A percentile compares a stretch with the other conserved stretches of the same genome.
phyloP scores from a whole-genome alignment of 1,140 invertebrate species.

The Bactericera cockerelli region DNA sequence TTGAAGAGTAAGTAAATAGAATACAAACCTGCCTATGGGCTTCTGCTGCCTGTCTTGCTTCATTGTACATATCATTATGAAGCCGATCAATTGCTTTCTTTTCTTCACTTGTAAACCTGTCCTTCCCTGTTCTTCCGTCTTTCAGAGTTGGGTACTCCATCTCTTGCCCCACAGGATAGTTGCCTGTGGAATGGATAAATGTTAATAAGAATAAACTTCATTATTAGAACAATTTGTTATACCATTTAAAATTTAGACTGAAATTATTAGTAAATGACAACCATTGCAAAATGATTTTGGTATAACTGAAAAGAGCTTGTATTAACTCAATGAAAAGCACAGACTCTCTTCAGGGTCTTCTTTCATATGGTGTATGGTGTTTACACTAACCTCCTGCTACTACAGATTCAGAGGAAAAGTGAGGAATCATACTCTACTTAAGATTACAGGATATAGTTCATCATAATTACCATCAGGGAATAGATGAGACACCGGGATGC shows the following conservation, averaged over 20 bases:
- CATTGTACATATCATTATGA: conserved; percentile 83
- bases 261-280: not conserved
- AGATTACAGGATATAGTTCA: too few species aligned
- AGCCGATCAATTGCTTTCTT: conserved; percentile 65
- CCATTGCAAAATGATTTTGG: not conserved
- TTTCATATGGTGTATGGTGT: too few species aligned
- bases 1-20: too few species aligned
- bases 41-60: conserved; percentile 89
- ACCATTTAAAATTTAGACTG: not conserved
- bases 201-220: conserved; percentile 7
- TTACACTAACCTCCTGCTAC: too few species aligned
- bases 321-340: too few species aligned
- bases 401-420: too few species aligned
- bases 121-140: conserved; percentile 69
- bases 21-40: conserved; percentile 73
- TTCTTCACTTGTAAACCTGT: conserved; percentile 80
- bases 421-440: too few species aligned
- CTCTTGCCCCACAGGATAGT: conserved; percentile 64
- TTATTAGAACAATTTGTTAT: conserved; percentile 10
- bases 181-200: conserved; percentile 35
- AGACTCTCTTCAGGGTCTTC: too few species aligned
- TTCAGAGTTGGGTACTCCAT: conserved; percentile 52
- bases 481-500: conserved; percentile 68
- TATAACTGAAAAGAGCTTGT: too few species aligned
- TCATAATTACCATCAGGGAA: conserved; percentile 65